Base-by-base conservation (phyloP, 1,140 invertebrate genomes). In the Tetranychus cinnabarinus region DNA sequence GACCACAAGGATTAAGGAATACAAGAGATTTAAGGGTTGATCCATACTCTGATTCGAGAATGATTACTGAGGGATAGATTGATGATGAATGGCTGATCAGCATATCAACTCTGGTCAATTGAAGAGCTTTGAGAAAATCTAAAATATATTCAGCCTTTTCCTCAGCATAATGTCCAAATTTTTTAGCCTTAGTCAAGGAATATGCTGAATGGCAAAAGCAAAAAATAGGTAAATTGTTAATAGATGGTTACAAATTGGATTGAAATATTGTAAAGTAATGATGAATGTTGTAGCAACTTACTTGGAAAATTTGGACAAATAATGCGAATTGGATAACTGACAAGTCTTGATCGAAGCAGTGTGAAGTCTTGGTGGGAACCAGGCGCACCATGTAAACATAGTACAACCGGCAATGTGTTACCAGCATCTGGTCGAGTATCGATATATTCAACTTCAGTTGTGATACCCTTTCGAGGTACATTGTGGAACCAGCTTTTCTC, bases 51-150 rank as follows among this genome's bases (percentile, higher is more conserved):
- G 61, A 58, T n/a, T 48, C 39, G 6, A 60, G 56, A 31, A 66
- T 45, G n/a, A 39, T 23, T 23, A 65, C 36, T 15, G 48, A 56
- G 15, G 65, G 63, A 47, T 65, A 66, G 5, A 65, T 52, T 37
- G 64, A 36, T 56, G 60, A 62, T 35, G 64, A 65, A 52, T 66
- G 65, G 5, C 48, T 31, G 23, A 65, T 34, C 39, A 66, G n/a
- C 48, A 63, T 33, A 50, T 66, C 65, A 23, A 66, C 60, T 23
- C 62, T 61, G 12, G 59, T 35, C 23, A 66, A 31, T 47, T 57
- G 42, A 33, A 65, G 62, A 31, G 64, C 61, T 46, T 45, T 4
- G 6, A 66, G 57, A 61, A 66, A 65, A 50, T 66, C 66, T 55
- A 46, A 62, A 6, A 65, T 45, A 57, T 56, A 65, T 39, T 62